Evolutionary conservation across 2,797 vertebrate genomes (phyloP).

Genomic region (Cynopterus sphinx): DNA sequence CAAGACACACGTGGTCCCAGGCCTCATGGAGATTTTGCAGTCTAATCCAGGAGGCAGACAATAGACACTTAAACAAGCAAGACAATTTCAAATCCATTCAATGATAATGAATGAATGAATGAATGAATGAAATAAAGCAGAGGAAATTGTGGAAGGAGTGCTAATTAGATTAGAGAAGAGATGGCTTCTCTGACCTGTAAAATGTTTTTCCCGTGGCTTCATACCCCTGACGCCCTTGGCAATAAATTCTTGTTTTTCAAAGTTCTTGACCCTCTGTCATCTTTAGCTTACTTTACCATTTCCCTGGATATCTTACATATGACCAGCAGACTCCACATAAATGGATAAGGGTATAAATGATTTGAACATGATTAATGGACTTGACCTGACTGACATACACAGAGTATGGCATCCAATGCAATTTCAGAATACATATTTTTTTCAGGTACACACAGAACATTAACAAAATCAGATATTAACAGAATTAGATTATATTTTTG

Average conservation of each 20-base stretch:
- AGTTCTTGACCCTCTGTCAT: neutral
- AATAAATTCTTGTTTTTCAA: neutral
- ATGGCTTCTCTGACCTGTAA: neutral
- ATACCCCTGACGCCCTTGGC: neutral
- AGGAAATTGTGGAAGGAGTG: neutral
- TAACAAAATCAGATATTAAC: slow-evolving; percentile 15
- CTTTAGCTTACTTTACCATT: neutral
- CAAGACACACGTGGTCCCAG: neutral
- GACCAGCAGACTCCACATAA: neutral
- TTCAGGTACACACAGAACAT: neutral
- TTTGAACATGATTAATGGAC: neutral
- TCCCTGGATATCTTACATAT: neutral
- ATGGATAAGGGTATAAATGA: neutral
- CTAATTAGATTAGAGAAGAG: neutral
- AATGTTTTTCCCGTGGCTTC: neutral
- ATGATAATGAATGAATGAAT: neutral
- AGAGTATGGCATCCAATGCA: neutral
- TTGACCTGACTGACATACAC: neutral
- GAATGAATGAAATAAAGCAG: neutral
- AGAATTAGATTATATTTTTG: neutral
- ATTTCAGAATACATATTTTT: slow-evolving; percentile 1
- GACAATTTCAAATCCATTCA: neutral
- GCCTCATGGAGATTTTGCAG: neutral
- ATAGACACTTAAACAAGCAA: neutral
- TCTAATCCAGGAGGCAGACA: neutral